phyloP scores from a whole-genome alignment of 2,113 vertebrate genomes.

The Donacobius atricapilla region DNA sequence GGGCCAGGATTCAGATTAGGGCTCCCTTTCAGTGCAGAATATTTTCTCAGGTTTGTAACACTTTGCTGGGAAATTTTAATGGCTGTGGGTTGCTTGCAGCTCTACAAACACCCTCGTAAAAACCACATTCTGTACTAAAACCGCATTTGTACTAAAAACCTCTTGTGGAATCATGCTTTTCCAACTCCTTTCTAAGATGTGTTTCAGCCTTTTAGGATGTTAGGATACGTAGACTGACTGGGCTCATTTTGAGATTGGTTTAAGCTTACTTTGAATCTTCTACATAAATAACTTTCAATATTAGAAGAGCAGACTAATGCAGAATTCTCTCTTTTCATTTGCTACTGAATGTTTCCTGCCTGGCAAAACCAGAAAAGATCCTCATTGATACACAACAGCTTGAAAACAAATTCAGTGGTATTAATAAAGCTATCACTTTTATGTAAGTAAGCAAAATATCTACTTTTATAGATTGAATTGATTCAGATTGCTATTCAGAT shows the following conservation, averaged over 20 bases:
- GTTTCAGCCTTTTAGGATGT: neutral
- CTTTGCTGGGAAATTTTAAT: neutral
- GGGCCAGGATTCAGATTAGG: neutral
- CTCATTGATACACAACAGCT: neutral
- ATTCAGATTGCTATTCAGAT: neutral
- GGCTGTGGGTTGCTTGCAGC: neutral
- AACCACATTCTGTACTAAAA: neutral
- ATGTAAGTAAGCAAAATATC: neutral
- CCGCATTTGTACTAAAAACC: neutral
- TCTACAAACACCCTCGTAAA: neutral
- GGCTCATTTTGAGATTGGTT: neutral
- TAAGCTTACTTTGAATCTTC: neutral
- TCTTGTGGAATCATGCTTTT: neutral
- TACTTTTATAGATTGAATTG: neutral
- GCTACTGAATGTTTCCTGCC: neutral
- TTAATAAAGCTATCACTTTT: neutral
- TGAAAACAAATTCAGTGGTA: neutral
- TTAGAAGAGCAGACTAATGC: neutral
- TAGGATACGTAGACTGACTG: neutral
- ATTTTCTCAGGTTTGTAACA: neutral
- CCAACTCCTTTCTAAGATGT: neutral
- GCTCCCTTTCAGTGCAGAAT: neutral
- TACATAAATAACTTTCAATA: neutral
- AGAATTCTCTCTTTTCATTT: neutral
- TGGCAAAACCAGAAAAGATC: neutral